Conservation (phyloP, 1,140 invertebrate species). For the Drosophila serrata region DNA sequence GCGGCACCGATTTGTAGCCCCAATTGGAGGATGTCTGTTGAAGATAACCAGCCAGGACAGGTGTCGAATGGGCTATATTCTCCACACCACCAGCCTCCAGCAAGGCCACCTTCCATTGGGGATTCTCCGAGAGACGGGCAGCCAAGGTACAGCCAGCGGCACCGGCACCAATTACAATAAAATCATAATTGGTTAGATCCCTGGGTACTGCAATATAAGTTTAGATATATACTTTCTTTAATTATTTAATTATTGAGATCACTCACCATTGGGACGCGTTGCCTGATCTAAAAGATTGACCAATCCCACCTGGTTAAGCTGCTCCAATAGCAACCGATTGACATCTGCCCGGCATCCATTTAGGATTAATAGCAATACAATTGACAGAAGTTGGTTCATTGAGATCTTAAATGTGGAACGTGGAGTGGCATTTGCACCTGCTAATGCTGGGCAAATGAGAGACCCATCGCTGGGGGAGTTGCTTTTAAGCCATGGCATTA, state of each 20-base stretch:
- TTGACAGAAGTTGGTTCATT: conserved; percentile 7
- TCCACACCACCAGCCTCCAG: conserved; percentile 89
- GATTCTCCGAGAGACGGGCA: conserved; percentile 88
- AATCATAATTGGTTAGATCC: conserved; percentile 88
- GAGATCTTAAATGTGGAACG: not conserved
- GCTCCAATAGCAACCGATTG: conserved; percentile 39
- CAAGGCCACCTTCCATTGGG: conserved; percentile 88
- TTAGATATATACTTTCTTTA: no score
- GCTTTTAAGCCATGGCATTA: conserved; percentile 50
- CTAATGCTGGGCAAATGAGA: conserved; percentile 36
- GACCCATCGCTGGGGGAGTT: conserved; percentile 11
- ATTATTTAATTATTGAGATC: not conserved
- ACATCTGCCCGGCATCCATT: not conserved
- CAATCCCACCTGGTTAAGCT: conserved; percentile 60
- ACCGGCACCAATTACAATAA: conserved; percentile 91
- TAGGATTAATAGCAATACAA: conserved; percentile 13
- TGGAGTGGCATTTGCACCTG: conserved; percentile 23
- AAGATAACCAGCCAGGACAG: conserved; percentile 87
- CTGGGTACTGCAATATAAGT: conserved; percentile 45
- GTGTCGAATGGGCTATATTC: conserved; percentile 89
- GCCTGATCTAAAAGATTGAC: conserved; percentile 59
- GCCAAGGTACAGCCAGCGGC: conserved; percentile 90
- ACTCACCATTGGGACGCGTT: conserved; percentile 58
- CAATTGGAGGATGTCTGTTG: conserved; percentile 88
- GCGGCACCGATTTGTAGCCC: conserved; percentile 89